A percentile compares a stretch with the other conserved stretches of the same genome.
These are phyloP conservation scores for Naso thynnoides DNA, from an alignment of 2,797 vertebrate genomes.

Conservation along the genomic window DNA sequence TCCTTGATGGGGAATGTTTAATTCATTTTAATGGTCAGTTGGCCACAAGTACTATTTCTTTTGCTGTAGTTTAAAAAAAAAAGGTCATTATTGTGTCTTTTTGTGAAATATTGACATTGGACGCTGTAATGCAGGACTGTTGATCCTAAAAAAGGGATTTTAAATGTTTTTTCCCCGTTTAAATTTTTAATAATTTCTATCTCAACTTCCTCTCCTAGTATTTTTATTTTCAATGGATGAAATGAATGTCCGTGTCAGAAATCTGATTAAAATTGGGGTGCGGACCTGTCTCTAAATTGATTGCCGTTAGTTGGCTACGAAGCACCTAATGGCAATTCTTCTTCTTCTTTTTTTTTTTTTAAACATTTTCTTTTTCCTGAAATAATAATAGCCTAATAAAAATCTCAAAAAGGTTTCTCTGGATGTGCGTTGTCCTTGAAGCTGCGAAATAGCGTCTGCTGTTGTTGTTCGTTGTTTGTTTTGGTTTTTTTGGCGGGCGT, in stretches of 20 bases:
- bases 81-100: background rate
- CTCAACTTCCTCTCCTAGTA: background rate
- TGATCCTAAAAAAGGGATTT: background rate
- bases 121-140: constrained; percentile 5
- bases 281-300: background rate
- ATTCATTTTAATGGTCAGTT: constrained; percentile 47
- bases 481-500: constrained; percentile 70
- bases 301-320: background rate
- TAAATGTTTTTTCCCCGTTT: constrained; percentile 41
- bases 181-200: constrained; percentile 42
- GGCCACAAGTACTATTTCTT: constrained; percentile 24
- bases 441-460: constrained; percentile 75
- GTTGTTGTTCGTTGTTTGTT: no score
- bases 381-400: background rate
- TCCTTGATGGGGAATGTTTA: constrained; percentile 52
- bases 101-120: constrained; percentile 6
- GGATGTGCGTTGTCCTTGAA: constrained; percentile 74
- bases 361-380: no score
- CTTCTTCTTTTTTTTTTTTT: background rate
- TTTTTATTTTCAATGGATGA: constrained; percentile 13
- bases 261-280: constrained; percentile 1
- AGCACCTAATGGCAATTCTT: background rate
- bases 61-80: background rate
- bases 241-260: background rate
- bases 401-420: background rate